Conservation (phyloP, 2,113 vertebrate species). For the Heterochromis multidens region DNA sequence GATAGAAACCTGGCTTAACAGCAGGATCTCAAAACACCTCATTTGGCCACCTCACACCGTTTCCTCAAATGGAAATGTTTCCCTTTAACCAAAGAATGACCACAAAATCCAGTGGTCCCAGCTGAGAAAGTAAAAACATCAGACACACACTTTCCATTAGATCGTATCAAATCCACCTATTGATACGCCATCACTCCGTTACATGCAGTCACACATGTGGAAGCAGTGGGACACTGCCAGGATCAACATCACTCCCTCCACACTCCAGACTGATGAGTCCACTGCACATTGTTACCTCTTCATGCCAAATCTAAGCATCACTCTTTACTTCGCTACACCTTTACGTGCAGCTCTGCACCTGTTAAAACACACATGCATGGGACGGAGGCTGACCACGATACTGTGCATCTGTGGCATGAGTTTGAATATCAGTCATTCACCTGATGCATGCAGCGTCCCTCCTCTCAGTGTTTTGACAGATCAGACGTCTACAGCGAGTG, state of each 20-base stretch:
- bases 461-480: conserved; percentile 11
- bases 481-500: neutral
- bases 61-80: conserved; percentile 9
- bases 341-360: conserved; percentile 24
- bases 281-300: conserved; percentile 14
- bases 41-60: conserved; percentile 13
- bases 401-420: neutral
- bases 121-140: neutral
- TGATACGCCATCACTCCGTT: conserved; percentile 8
- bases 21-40: conserved; percentile 4
- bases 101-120: neutral
- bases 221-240: conserved; percentile 29
- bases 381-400: neutral
- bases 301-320: conserved; percentile 22
- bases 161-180: conserved; percentile 1
- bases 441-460: conserved; percentile 6
- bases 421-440: conserved; percentile 17
- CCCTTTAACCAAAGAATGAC: neutral
- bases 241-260: conserved; percentile 50
- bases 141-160: neutral
- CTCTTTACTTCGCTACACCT: conserved; percentile 16
- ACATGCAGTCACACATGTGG: conserved; percentile 23
- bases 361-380: conserved; percentile 7
- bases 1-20: neutral
- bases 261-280: conserved; percentile 44